Base-by-base conservation (phyloP, 2,888 invertebrate genomes). In the Apotomis capreana region DNA sequence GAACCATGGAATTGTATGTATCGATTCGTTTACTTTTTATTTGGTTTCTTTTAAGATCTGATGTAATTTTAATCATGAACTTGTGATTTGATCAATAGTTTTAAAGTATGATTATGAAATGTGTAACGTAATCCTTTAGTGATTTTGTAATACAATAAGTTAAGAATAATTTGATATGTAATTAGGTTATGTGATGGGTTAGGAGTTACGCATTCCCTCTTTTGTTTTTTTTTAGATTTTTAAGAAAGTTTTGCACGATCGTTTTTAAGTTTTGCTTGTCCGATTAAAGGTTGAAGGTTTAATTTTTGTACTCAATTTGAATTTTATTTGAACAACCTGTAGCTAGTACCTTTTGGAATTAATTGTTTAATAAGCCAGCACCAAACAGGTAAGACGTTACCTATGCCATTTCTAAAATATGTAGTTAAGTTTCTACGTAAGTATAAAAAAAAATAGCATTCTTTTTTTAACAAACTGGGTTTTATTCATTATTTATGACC, bases 21-120 rank as follows among this genome's bases (percentile, higher is more conserved):
- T 85, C 89, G 86, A 87, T 81, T 76, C 81, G 80, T 82, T 83
- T 83, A 86, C 85, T 83, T 78, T 81, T 81, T 79, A 78, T 77
- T 79, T 78, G 68, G 49, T 75, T 81, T 80, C 80, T 80, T 79
- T 78, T 78, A 80, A 79, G 79, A 79, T 79, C 79, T 63, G 73
- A 77, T 85, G 80, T 80, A 82, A 84, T 83, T 85, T 92, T 91
- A 92, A 92, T 91, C 90, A 89, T 92, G 91, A 92, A 92, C 91
- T 88, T 84, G 80, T 88, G 91, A 91, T 92, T 83, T 79, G 83
- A 86, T 86, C 78, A 79, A 82, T 84, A 77, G 82, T 91, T 92
- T 91, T 89, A 91, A 83, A 84, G 83, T 84, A 82, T 90, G 89
- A 90, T 91, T 92, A 87, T 89, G 87, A 85, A 78, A 87, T 89